Percentiles rank a stretch among this genome's conserved stretches.
These are phyloP conservation scores for Fulica atra DNA, from an alignment of 2,113 vertebrate species.

Conservation along the genomic window DNA sequence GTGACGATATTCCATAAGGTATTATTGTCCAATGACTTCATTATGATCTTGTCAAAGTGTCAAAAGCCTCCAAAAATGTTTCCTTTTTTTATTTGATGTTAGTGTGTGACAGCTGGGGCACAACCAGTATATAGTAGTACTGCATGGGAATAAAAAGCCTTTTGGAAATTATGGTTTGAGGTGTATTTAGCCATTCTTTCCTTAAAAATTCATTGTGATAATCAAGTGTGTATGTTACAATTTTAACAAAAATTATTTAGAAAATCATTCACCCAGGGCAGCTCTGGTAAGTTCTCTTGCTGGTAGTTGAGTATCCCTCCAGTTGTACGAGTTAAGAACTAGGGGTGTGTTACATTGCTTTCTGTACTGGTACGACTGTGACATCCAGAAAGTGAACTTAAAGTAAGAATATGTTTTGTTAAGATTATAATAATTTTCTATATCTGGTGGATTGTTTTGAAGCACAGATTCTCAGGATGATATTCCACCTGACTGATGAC, in stretches of 20 bases:
- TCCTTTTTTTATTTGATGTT: not conserved
- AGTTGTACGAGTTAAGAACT: not conserved
- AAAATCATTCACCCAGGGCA: not conserved
- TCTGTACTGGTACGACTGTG: not conserved
- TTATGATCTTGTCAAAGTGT: not conserved
- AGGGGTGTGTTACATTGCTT: not conserved
- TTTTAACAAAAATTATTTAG: not conserved
- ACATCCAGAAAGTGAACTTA: not conserved
- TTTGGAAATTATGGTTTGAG: not conserved
- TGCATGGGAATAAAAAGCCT: not conserved
- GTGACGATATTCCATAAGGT: not conserved
- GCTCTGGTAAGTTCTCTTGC: not conserved
- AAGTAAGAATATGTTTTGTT: not conserved
- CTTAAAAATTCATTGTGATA: not conserved
- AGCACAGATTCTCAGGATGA: not conserved
- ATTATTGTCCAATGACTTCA: not conserved
- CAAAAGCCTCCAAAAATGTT: not conserved
- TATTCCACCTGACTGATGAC: not conserved
- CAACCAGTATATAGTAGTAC: not conserved
- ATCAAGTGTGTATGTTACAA: not conserved
- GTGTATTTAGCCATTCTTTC: not conserved
- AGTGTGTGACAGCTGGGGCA: not conserved
- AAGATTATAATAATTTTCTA: not conserved
- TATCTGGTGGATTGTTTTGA: not conserved
- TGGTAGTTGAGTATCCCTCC: not conserved